phyloP scores from a whole-genome alignment of 2,797 vertebrate genomes.

The Choloepus didactylus region DNA sequence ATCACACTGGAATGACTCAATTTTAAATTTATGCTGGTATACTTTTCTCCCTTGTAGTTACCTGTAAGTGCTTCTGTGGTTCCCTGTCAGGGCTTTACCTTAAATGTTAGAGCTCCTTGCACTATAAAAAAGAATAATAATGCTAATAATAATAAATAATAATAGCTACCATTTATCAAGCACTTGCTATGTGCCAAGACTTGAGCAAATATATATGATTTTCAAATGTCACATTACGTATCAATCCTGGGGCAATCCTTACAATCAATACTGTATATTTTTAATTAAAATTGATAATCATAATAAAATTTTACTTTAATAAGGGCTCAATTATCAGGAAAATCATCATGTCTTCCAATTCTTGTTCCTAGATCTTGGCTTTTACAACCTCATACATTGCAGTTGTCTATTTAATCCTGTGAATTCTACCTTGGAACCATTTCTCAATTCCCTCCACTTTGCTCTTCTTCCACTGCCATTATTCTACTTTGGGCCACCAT shows the following conservation, averaged over 20 bases:
- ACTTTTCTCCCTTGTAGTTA: not conserved
- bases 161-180: not conserved
- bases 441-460: not conserved
- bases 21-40: not conserved
- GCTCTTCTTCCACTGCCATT: not conserved
- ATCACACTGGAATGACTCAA: too few species aligned
- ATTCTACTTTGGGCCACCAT: not conserved
- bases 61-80: not conserved
- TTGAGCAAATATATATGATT: not conserved
- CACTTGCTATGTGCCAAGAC: not conserved
- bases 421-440: not conserved
- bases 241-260: not conserved
- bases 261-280: not conserved
- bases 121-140: not conserved
- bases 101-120: not conserved
- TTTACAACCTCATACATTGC: not conserved
- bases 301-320: constrained; percentile 46
- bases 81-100: not conserved
- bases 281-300: not conserved
- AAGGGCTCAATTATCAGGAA: not conserved
- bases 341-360: not conserved
- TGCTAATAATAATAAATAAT: not conserved
- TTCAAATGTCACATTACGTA: constrained; percentile 18
- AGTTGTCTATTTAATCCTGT: not conserved
- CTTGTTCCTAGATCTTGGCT: not conserved